Percentiles rank a stretch among this genome's conserved stretches.
These are phyloP conservation scores for Psylliodes chrysocephalus DNA, from an alignment of 2,888 invertebrate genomes.

Conservation along the genomic window DNA sequence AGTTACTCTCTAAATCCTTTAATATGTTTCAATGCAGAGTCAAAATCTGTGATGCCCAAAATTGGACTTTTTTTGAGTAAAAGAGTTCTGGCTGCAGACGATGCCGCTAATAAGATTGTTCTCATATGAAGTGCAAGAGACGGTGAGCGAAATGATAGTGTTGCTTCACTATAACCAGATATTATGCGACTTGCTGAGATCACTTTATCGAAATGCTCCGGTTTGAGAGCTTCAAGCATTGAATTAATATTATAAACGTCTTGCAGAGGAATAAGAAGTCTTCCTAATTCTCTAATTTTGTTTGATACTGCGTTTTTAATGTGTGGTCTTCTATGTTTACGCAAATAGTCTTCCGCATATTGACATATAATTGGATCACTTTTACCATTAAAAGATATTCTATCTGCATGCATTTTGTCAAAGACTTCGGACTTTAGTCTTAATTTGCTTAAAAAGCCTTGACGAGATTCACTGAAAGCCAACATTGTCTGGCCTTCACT, in stretches of 20 bases:
- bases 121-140: conserved; percentile 45
- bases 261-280: conserved; percentile 42
- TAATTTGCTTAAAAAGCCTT: conserved; percentile 39
- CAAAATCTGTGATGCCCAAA: conserved; percentile 35
- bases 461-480: conserved; percentile 38
- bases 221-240: conserved; percentile 31
- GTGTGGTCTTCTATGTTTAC: conserved; percentile 48
- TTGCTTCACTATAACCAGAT: conserved; percentile 39
- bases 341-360: conserved; percentile 46
- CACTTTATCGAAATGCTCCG: conserved; percentile 35
- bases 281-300: no score
- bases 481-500: conserved; percentile 42
- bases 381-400: conserved; percentile 42
- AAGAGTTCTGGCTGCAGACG: no score
- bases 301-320: conserved; percentile 45
- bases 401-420: conserved; percentile 45
- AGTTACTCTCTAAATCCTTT: no score
- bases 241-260: conserved; percentile 26
- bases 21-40: conserved; percentile 11
- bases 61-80: conserved; percentile 42
- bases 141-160: conserved; percentile 42
- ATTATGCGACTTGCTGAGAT: conserved; percentile 36
- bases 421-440: conserved; percentile 48
- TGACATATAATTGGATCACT: conserved; percentile 43
- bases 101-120: conserved; percentile 40